Evolutionary conservation across 2,888 invertebrate species (phyloP).

Genomic region (Drosophila tanythrix): DNA sequence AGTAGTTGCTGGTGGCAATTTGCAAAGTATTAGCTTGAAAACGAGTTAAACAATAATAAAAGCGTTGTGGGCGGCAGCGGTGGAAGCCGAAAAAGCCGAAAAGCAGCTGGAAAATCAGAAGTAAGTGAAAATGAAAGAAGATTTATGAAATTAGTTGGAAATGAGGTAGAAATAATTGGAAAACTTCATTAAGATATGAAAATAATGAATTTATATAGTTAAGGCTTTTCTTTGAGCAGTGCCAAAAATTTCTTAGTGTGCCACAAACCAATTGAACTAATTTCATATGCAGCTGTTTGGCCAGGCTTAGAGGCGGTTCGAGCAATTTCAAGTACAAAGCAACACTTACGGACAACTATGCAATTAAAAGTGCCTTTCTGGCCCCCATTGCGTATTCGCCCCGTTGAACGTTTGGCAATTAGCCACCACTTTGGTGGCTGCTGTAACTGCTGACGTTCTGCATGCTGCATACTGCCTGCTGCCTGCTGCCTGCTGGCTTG

Average conservation of each 20-base stretch:
- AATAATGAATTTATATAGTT: neutral
- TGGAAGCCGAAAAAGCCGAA: neutral
- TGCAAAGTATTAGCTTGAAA: constrained; percentile 42
- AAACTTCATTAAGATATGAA: neutral
- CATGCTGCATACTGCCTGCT: constrained; percentile 22
- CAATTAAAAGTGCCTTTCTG: constrained; percentile 64
- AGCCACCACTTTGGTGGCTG: constrained; percentile 40
- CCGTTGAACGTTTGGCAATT: constrained; percentile 66
- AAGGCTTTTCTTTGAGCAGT: neutral
- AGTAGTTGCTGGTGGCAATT: constrained; percentile 56
- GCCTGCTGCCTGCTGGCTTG: constrained; percentile 3
- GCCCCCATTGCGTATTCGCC: constrained; percentile 67
- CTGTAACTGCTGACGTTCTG: constrained; percentile 15
- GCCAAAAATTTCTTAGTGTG: neutral
- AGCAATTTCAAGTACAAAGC: constrained; percentile 38
- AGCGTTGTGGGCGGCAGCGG: constrained; percentile 23
- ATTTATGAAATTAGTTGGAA: constrained; percentile 2
- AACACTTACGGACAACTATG: constrained; percentile 46
- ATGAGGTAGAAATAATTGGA: neutral
- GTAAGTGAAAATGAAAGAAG: constrained; percentile 9
- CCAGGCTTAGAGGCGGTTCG: constrained; percentile 11
- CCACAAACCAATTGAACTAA: constrained; percentile 37
- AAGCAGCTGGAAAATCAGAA: neutral
- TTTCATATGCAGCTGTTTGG: constrained; percentile 29
- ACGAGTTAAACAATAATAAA: constrained; percentile 46